Evolutionary conservation across 2,888 invertebrate species (phyloP).

Genomic region (Timandra comae): DNA sequence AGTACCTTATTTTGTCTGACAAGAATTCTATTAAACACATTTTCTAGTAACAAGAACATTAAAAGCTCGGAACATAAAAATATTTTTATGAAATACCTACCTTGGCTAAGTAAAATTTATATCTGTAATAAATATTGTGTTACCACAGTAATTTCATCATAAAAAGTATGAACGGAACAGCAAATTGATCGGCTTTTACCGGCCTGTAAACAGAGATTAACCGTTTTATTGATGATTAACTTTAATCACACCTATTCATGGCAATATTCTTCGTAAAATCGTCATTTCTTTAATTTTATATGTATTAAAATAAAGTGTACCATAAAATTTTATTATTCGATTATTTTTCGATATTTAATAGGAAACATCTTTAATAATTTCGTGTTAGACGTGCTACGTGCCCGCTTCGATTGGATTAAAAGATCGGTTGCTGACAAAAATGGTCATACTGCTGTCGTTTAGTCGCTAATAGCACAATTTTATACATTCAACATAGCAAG

Average conservation of each 20-base stretch:
- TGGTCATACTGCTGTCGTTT: slow-evolving; percentile 32
- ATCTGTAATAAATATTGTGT: slow-evolving; percentile 25
- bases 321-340: slow-evolving; percentile 50
- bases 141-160: slow-evolving; percentile 24
- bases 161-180: slow-evolving; percentile 26
- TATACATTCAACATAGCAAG: slow-evolving; percentile 1
- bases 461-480: slow-evolving; percentile 22
- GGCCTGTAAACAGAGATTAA: slow-evolving; percentile 28
- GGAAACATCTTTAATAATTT: slow-evolving; percentile 4
- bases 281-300: slow-evolving; percentile 44
- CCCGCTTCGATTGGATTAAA: slow-evolving; percentile 43
- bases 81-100: slow-evolving; percentile 18
- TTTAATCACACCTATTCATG: slow-evolving; percentile 44
- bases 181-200: slow-evolving; percentile 31
- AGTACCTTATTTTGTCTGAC: no score
- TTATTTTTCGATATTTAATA: slow-evolving; percentile 19
- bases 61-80: slow-evolving; percentile 4
- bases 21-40: no score
- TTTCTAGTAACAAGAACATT: background rate
- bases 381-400: slow-evolving; percentile 40
- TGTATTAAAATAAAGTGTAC: slow-evolving; percentile 48
- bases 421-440: slow-evolving; percentile 39
- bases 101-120: slow-evolving; percentile 21
- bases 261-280: slow-evolving; percentile 28
- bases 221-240: slow-evolving; percentile 41